phyloP scores from a whole-genome alignment of 1,140 invertebrate species.

The Drosophila navojoa region DNA sequence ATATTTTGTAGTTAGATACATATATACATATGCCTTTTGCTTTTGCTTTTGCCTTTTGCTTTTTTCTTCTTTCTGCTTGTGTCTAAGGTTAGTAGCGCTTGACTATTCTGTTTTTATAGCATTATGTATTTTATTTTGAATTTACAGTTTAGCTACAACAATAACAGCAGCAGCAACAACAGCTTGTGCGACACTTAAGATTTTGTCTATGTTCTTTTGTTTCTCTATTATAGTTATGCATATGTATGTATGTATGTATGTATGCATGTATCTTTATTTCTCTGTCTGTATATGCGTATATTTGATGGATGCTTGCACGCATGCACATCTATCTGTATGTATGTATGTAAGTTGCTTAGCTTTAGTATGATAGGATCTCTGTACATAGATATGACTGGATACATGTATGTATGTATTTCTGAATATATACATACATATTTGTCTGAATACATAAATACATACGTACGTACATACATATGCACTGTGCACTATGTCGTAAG shows the following conservation, averaged over 20 bases:
- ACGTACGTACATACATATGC: no score
- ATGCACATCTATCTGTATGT: slow-evolving; percentile 7
- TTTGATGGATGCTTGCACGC: no score
- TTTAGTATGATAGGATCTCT: no score
- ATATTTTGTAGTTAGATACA: slow-evolving; percentile 62
- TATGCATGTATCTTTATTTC: neutral
- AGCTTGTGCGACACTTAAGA: slow-evolving; percentile 55
- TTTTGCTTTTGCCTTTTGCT: slow-evolving; percentile 24
- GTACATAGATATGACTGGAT: no score
- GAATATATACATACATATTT: no score
- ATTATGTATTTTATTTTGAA: slow-evolving; percentile 46
- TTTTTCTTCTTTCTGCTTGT: slow-evolving; percentile 55
- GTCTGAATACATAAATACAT: no score
- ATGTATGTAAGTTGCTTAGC: no score
- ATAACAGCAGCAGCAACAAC: slow-evolving; percentile 38
- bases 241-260: slow-evolving; percentile 12
- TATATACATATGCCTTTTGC: slow-evolving; percentile 52
- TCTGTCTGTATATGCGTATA: no score
- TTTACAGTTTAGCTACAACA: slow-evolving; percentile 61
- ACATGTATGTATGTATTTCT: no score
- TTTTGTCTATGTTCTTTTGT: slow-evolving; percentile 29
- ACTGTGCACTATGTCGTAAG: no score
- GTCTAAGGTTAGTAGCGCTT: slow-evolving; percentile 57
- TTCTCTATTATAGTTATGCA: slow-evolving; percentile 38
- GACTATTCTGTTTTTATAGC: slow-evolving; percentile 54